These are phyloP conservation scores for Cephus rjabovi DNA, from an alignment of 2,888 invertebrate genomes.

Conservation along the genomic window DNA sequence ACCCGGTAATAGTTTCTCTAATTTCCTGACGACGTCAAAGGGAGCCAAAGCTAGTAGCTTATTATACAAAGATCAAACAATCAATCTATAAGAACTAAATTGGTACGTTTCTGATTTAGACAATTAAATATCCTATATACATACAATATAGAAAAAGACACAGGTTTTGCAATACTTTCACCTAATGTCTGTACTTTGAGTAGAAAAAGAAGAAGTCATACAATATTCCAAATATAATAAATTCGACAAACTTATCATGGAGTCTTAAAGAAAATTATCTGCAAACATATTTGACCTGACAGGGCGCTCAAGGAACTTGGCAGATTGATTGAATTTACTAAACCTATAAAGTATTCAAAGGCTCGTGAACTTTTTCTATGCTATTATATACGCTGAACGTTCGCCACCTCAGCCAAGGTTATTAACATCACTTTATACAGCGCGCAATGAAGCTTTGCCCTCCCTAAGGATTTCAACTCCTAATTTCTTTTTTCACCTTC, in stretches of 20 bases:
- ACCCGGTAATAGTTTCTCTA: neutral
- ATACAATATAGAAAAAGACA: no score
- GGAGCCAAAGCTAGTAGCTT: no score
- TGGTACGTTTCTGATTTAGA: no score
- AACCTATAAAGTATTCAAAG: neutral
- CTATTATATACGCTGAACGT: neutral
- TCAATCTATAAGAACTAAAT: no score
- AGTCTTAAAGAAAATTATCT: neutral
- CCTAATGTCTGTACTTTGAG: neutral
- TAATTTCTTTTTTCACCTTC: neutral
- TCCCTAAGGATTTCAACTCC: neutral
- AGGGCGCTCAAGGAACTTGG: neutral
- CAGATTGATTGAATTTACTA: neutral
- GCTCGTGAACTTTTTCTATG: neutral
- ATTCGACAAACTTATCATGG: neutral
- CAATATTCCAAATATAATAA: neutral
- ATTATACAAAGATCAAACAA: no score
- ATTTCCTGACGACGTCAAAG: neutral
- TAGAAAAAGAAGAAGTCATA: neutral
- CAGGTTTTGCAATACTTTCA: neutral
- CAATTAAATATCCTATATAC: no score
- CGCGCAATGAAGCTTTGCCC: neutral
- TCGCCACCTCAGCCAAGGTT: neutral
- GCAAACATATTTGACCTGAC: neutral
- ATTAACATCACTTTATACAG: neutral